Evolutionary conservation across 2,888 invertebrate species (phyloP).

Genomic region (Drosophila helvetica): DNA sequence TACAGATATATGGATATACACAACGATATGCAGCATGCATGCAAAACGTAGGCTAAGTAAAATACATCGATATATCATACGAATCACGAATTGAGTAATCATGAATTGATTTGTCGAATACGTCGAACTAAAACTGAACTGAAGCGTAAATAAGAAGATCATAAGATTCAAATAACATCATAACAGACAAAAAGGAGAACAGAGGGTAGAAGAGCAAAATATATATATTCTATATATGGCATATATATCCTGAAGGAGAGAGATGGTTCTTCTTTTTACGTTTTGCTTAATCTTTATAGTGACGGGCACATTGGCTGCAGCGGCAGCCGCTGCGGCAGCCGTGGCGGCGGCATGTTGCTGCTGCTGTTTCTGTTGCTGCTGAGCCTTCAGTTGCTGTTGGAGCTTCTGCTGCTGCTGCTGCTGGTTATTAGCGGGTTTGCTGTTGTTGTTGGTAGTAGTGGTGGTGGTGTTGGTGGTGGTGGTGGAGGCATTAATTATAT

Average conservation of each 20-base stretch:
- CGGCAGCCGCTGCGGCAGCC: slow-evolving; percentile 77
- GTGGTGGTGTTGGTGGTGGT: slow-evolving; percentile 61
- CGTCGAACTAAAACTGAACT: slow-evolving; percentile 50
- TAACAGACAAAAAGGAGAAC: slow-evolving; percentile 62
- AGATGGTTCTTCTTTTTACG: slow-evolving; percentile 70
- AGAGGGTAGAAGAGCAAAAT: slow-evolving; percentile 44
- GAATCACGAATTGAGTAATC: slow-evolving; percentile 31
- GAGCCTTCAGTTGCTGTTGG: slow-evolving; percentile 80
- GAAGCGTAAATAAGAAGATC: slow-evolving; percentile 60
- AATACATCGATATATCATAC: slow-evolving; percentile 8
- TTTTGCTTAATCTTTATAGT: slow-evolving; percentile 83
- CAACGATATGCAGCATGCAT: slow-evolving; percentile 63
- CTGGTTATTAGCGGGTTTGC: slow-evolving; percentile 79
- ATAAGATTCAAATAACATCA: slow-evolving; percentile 57
- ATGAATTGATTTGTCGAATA: slow-evolving; percentile 13
- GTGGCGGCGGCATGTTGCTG: slow-evolving; percentile 83
- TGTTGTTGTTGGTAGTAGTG: slow-evolving; percentile 55
- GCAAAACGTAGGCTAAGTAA: slow-evolving; percentile 66
- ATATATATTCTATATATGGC: slow-evolving; percentile 17
- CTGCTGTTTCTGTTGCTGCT: slow-evolving; percentile 72
- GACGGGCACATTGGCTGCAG: slow-evolving; percentile 80
- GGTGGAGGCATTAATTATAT: slow-evolving; percentile 54
- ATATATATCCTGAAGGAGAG: slow-evolving; percentile 18
- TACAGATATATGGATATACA: slow-evolving; percentile 51
- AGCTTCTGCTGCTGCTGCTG: slow-evolving; percentile 80